Evolutionary conservation across 2,888 invertebrate genomes (phyloP).

Genomic region (Atrina japonica): DNA sequence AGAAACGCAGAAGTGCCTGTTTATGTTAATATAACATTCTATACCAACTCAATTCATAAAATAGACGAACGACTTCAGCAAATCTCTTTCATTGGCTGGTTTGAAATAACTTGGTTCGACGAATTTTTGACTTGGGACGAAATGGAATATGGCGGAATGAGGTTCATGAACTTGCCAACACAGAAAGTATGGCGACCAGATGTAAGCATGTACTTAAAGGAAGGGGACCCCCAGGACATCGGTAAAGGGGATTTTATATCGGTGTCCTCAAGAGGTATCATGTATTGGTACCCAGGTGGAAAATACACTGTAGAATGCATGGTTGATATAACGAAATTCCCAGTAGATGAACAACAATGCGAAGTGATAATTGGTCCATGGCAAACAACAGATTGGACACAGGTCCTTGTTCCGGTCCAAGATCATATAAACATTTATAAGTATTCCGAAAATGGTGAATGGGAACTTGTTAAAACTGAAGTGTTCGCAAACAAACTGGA

Average conservation of each 20-base stretch:
- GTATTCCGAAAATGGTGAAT: constrained; percentile 16
- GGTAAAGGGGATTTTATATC: constrained; percentile 6
- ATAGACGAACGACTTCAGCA: constrained; percentile 1
- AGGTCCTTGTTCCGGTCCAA: constrained; percentile 1
- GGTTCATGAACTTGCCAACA: background rate
- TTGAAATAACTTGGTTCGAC: constrained; percentile 6
- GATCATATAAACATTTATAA: background rate
- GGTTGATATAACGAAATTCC: background rate
- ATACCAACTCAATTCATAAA: background rate
- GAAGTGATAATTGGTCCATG: constrained; percentile 4
- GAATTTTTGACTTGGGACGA: constrained; percentile 14
- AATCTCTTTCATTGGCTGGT: constrained; percentile 12
- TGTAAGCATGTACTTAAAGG: background rate
- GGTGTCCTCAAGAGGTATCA: constrained; percentile 6
- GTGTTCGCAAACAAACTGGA: background rate
- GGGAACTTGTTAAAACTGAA: background rate
- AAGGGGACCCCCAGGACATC: constrained; percentile 4
- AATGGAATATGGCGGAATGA: constrained; percentile 1
- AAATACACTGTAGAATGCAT: constrained; percentile 14
- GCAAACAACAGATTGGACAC: constrained; percentile 20
- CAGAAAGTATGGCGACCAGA: constrained; percentile 6
- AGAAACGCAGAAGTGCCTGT: background rate
- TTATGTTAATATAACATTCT: constrained; percentile 9
- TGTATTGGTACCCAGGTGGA: constrained; percentile 10
- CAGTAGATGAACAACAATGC: constrained; percentile 9